Conservation (phyloP, 1,140 invertebrate genomes). For the Vanessa atalanta region DNA sequence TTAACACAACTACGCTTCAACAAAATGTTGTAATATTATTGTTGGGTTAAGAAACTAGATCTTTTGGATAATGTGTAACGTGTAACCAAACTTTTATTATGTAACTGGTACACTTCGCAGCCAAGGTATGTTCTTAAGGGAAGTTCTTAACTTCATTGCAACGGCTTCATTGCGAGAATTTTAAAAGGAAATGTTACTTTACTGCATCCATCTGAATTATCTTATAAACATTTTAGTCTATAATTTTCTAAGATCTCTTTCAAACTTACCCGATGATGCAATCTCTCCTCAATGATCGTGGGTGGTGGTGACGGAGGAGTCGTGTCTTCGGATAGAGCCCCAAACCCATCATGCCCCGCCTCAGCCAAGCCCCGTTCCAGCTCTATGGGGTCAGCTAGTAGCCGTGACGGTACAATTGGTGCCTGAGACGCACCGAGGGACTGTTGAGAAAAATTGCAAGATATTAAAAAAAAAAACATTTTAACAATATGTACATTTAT, state of each 20-base stretch:
- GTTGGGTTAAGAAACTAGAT: no score
- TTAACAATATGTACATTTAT: not conserved
- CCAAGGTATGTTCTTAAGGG: no score
- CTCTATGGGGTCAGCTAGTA: conserved; percentile 87
- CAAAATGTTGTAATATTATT: no score
- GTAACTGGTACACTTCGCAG: no score
- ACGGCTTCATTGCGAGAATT: no score
- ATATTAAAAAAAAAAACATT: not conserved
- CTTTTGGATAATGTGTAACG: no score
- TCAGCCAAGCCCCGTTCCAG: conserved; percentile 86
- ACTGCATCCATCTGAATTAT: no score
- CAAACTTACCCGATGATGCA: conserved; percentile 65
- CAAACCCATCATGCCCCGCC: conserved; percentile 83
- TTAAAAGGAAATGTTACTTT: no score
- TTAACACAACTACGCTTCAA: no score
- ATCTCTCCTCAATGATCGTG: conserved; percentile 72
- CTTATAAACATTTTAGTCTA: no score
- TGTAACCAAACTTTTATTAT: no score
- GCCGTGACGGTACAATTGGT: conserved; percentile 90
- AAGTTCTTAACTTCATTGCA: no score
- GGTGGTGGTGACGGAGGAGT: conserved; percentile 64
- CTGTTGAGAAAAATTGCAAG: conserved; percentile 59
- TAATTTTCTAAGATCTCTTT: not conserved
- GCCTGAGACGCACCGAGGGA: conserved; percentile 86
- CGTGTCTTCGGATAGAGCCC: conserved; percentile 65